Base-by-base conservation (phyloP, 2,113 vertebrate species). In the Prietella phreatophila region DNA sequence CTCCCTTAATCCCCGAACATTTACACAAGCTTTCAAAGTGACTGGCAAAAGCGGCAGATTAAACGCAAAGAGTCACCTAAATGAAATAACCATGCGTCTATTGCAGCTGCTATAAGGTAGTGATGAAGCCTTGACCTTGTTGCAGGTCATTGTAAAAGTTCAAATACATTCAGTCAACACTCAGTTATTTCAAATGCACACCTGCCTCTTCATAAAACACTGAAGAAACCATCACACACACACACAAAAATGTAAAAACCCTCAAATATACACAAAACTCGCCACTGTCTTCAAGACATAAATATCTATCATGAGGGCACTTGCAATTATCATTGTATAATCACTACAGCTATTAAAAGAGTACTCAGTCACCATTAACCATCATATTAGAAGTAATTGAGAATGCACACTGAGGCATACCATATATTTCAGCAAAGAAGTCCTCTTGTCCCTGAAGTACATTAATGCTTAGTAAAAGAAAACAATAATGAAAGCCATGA, bases 281-380 rank as follows among this genome's bases (percentile, higher is more conserved):
- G 89, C 87, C 91, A 91, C 89, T 92, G 93, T 92, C 91, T 93
- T 91, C 90, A 92, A 92, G 93, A 92, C 92, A 94, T 91, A 81
- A 92, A 93, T 92, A 94, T 92, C 91, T 86, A 88, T 87, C 87
- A 91, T 93, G 92, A 95, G 94, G 94, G 94, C 94, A 95, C 93
- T 95, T 95, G 94, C 92, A 95, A 94, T 90, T 93, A 89, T 93
- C 93, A 91, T 92, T 92, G 93, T 91, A 93, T 91, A 93, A 91
- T 93, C 92, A 95, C 94, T 93, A 96, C 95, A 92, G 92, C 92
- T 92, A 95, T 88, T 90, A 93, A 93, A 92, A 93, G 91, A 88
- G 82, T 92, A 93, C 89, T 91, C 90, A 84, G 88, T 91, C 93
- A 95, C 93, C 92, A 93, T 93, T 91, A 90, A 94, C 92, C 92